Evolutionary conservation across 2,888 invertebrate species (phyloP).

Genomic region (Ennomos quercinarius): DNA sequence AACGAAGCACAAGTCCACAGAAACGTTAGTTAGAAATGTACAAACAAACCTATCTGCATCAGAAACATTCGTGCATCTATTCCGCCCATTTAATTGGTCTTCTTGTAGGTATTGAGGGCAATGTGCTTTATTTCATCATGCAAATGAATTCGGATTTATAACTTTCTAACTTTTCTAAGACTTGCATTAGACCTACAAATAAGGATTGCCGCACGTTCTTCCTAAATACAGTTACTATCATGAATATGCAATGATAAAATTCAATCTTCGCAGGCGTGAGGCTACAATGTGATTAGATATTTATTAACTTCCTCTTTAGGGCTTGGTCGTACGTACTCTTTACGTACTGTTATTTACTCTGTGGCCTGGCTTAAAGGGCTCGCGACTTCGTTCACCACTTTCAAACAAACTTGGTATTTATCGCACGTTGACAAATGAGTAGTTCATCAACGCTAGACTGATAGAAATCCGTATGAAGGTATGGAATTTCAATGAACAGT

Average conservation of each 20-base stretch:
- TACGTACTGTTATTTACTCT: no score
- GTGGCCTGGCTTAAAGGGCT: conserved; percentile 4
- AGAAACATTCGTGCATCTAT: no score
- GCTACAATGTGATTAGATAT: conserved; percentile 21
- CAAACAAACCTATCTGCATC: no score
- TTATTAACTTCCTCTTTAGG: conserved; percentile 20
- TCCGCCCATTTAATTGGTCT: no score
- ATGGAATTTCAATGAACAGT: conserved; percentile 18
- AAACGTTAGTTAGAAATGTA: no score
- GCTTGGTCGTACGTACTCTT: no score
- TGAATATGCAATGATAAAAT: conserved; percentile 31
- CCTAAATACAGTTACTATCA: conserved; percentile 22
- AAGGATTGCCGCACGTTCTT: conserved; percentile 30
- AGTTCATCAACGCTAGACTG: conserved; percentile 17
- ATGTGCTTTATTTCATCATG: conserved; percentile 23
- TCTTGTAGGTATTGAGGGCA: not conserved
- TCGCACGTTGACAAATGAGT: conserved; percentile 20
- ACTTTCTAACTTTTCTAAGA: conserved; percentile 27
- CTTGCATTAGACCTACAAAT: conserved; percentile 26
- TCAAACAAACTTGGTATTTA: conserved; percentile 5
- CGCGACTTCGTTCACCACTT: conserved; percentile 1
- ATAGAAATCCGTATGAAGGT: conserved; percentile 11
- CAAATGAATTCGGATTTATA: conserved; percentile 28
- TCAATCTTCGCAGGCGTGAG: conserved; percentile 15
- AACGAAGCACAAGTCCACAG: no score